phyloP scores from a whole-genome alignment of 2,797 vertebrate genomes.

The Allobates femoralis region DNA sequence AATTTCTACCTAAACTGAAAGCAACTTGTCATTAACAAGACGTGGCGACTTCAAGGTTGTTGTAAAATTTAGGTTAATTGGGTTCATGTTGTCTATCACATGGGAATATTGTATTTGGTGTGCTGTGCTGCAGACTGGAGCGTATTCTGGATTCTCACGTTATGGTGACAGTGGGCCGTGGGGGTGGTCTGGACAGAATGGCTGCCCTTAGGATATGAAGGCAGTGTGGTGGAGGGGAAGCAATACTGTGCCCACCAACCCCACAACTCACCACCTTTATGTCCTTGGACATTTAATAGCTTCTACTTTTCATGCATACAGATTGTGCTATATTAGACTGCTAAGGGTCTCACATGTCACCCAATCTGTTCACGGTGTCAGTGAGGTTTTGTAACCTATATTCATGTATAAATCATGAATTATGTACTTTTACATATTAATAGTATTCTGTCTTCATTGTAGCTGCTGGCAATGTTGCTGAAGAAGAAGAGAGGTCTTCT shows the following conservation, averaged over 20 bases:
- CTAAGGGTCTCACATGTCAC: neutral
- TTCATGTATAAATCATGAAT: neutral
- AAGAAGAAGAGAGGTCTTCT: constrained; percentile 96
- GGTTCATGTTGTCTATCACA: constrained; percentile 9
- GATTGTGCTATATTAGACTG: too few relatives aligned
- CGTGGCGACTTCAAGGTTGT: constrained; percentile 10
- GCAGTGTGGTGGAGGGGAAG: neutral
- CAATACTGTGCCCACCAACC: neutral
- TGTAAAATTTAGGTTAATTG: constrained; percentile 46
- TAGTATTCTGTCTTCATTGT: constrained; percentile 64
- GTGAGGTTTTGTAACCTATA: neutral
- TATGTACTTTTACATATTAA: neutral
- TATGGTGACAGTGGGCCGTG: neutral
- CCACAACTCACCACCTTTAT: neutral
- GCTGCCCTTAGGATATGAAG: neutral
- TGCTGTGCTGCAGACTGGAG: neutral
- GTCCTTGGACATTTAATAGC: neutral
- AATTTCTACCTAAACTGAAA: neutral
- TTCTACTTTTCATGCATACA: neutral
- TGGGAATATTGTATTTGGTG: neutral
- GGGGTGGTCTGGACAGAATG: neutral
- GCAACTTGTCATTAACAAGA: constrained; percentile 6
- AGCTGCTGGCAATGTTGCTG: constrained; percentile 96
- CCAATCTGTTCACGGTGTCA: neutral
- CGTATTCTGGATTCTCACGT: neutral